Evolutionary conservation across 2,797 vertebrate species (phyloP).

Genomic region (Spea hammondii): DNA sequence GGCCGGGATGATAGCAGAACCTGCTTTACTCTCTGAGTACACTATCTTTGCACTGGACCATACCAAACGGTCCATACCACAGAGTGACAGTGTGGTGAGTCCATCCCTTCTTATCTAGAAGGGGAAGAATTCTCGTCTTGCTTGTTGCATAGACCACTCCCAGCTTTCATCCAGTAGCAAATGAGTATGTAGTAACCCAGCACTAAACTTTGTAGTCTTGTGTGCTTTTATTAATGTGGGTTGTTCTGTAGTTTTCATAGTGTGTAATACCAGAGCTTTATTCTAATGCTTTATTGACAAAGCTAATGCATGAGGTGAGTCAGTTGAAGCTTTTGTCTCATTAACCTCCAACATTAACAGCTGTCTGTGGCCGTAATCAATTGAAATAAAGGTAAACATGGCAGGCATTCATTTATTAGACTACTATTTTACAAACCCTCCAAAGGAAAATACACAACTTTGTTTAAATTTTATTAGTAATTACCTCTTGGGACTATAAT

Average conservation of each 20-base stretch:
- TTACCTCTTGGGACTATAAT: too few relatives aligned
- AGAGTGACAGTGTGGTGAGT: conserved; percentile 97
- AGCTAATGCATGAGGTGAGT: background rate
- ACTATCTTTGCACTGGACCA: conserved; percentile 99
- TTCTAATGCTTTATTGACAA: conserved; percentile 2
- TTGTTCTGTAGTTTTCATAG: conserved; percentile 23
- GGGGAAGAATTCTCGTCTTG: conserved; percentile 65
- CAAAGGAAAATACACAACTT: too few relatives aligned
- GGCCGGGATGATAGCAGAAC: conserved; percentile 99
- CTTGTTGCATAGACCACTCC: conserved; percentile 74
- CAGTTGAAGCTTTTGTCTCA: background rate
- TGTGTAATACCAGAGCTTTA: background rate
- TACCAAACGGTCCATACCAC: conserved; percentile 88
- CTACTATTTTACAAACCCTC: too few relatives aligned
- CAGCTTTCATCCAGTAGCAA: conserved; percentile 66
- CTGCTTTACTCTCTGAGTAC: conserved; percentile 99
- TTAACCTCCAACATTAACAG: conserved; percentile 19
- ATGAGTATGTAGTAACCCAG: conserved; percentile 75
- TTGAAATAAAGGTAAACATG: too few relatives aligned
- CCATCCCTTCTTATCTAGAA: conserved; percentile 69
- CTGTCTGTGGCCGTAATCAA: too few relatives aligned
- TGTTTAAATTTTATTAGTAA: too few relatives aligned
- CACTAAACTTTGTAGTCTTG: conserved; percentile 67
- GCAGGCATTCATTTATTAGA: too few relatives aligned
- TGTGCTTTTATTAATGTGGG: conserved; percentile 37